Base-by-base conservation (phyloP, 2,888 invertebrate genomes). In the Holacanthella duospinosa region DNA sequence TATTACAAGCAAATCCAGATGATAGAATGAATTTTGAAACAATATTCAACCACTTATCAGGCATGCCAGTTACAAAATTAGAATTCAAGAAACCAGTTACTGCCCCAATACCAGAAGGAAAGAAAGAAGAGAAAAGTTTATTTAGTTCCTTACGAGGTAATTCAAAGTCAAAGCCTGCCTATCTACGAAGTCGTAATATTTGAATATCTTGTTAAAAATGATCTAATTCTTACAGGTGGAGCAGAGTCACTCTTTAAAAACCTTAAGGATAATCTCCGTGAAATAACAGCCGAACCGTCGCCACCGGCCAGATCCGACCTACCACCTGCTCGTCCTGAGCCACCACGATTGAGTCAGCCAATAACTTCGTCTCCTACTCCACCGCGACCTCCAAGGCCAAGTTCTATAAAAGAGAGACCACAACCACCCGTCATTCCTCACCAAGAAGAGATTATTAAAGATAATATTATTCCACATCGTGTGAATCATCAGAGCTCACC, bases 21-120 rank as follows among this genome's bases (percentile, higher is more conserved):
- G 84, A 87, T 73, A 84, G 97, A 70, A 81, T 93, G 71, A 83
- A 84, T 60, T 86, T 95, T 62, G 83, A 85, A 67, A 86, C 85
- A 74, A 80, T 96, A 61, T 79, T 94, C 74, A 93, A 94, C 76
- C 83, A 89, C 71, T 78, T 96, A 69, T 91, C 89, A 62, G 89
- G 93, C 62, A 86, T 96, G 72, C 89, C 92, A 1, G 90, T 93
- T 78, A 87, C 89, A 62, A 85, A 87, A 59, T 2, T 59, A 6
- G 26, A 24, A 16, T 59, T 44, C 25, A 28, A 26, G 12, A 24
- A 12, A 16, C 59, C 59, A 28, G 36, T 24, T 27, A 2, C 27
- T 6, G 9, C 29, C 12, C 29, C 29, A 21, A 19, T 29, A 3
- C 29, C 29, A 29, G 26, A 24, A 3, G 44, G 2, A 2, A 28